These are phyloP conservation scores for Cacoxenus indagator DNA, from an alignment of 2,888 invertebrate genomes.

Conservation along the genomic window DNA sequence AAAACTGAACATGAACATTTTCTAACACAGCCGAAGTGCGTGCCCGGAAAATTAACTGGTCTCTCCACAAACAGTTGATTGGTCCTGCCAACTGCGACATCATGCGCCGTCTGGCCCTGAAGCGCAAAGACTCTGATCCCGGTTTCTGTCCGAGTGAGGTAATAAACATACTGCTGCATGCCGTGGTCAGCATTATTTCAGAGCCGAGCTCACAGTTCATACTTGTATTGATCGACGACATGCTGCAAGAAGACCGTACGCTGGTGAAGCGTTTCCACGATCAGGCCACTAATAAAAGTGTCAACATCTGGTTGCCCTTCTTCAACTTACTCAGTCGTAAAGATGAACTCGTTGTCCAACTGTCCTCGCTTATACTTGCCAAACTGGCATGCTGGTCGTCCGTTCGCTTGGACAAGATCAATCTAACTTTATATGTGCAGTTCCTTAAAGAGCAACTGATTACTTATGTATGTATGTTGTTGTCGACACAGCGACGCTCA, in stretches of 20 bases:
- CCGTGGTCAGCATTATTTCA: constrained; percentile 94
- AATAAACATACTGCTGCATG: constrained; percentile 91
- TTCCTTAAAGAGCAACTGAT: no score
- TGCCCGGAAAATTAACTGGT: constrained; percentile 92
- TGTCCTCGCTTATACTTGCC: no score
- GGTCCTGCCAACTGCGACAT: constrained; percentile 94
- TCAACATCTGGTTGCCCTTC: constrained; percentile 95
- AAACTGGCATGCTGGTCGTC: no score
- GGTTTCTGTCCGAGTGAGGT: constrained; percentile 73
- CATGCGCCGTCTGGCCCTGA: constrained; percentile 86
- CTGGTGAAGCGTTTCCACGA: constrained; percentile 95
- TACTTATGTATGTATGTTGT: no score
- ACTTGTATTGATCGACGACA: constrained; percentile 95
- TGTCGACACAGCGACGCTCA: no score
- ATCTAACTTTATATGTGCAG: no score
- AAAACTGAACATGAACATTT: no score
- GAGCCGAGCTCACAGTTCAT: constrained; percentile 97
- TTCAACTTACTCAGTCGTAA: no score
- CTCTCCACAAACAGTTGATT: constrained; percentile 97
- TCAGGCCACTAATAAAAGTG: constrained; percentile 82
- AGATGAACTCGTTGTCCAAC: no score
- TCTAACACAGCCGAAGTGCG: constrained; percentile 95
- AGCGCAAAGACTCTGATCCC: constrained; percentile 73
- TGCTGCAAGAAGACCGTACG: constrained; percentile 92
- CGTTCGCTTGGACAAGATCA: no score